Evolutionary conservation across 2,113 vertebrate genomes (phyloP).

Genomic region (Macaca nemestrina): DNA sequence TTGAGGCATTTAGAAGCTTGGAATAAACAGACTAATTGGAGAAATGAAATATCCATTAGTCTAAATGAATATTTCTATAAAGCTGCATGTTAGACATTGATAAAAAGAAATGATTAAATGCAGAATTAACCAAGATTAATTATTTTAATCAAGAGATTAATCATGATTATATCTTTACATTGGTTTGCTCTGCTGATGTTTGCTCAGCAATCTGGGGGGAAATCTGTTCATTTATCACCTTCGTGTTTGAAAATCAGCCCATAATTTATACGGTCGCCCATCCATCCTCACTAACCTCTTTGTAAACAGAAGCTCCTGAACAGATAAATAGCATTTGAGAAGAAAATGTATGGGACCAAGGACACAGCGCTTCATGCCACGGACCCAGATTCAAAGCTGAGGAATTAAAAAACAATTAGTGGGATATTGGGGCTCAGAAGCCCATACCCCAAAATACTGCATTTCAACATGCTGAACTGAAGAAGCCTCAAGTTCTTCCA

Average conservation of each 20-base stretch:
- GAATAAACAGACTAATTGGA: constrained; percentile 74
- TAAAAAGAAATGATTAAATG: constrained; percentile 82
- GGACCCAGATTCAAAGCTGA: background rate
- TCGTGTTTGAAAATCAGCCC: constrained; percentile 53
- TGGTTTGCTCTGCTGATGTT: constrained; percentile 71
- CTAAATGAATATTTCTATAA: constrained; percentile 79
- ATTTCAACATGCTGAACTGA: too few relatives aligned
- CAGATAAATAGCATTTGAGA: background rate
- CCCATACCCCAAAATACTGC: too few relatives aligned
- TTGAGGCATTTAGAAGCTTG: constrained; percentile 58
- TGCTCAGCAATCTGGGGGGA: constrained; percentile 70
- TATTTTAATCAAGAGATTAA: constrained; percentile 81
- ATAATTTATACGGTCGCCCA: constrained; percentile 55
- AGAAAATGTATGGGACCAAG: background rate
- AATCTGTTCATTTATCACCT: constrained; percentile 78
- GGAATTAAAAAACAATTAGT: background rate
- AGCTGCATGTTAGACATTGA: constrained; percentile 77
- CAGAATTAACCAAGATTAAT: constrained; percentile 82
- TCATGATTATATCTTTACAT: constrained; percentile 79
- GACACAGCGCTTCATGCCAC: background rate
- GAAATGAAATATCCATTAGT: constrained; percentile 79
- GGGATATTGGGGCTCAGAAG: too few relatives aligned
- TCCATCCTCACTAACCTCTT: background rate
- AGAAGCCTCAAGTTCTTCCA: too few relatives aligned
- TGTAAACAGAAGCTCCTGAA: constrained; percentile 35